A percentile compares a stretch with the other conserved stretches of the same genome.
Evolutionary conservation across 2,888 invertebrate species (phyloP).

Genomic region (Diogma glabrata): DNA sequence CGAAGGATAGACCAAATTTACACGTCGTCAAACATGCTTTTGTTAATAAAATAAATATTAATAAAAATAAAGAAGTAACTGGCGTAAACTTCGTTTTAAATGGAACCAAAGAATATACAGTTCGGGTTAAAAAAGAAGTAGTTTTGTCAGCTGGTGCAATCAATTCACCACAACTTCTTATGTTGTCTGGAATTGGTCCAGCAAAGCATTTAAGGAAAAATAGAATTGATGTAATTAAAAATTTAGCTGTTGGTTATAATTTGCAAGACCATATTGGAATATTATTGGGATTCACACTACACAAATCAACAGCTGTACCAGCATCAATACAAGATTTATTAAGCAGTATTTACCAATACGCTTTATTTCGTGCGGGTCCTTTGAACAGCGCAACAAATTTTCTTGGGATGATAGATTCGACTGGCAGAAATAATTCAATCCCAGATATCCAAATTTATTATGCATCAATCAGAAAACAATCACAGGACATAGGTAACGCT

Average conservation of each 20-base stretch:
- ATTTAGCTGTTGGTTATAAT: conserved; percentile 42
- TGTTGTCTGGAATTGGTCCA: conserved; percentile 76
- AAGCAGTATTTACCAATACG: conserved; percentile 28
- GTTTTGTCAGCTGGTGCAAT: conserved; percentile 82
- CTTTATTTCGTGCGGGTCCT: too few species aligned
- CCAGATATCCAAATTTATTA: conserved; percentile 43
- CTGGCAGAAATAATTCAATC: conserved; percentile 28
- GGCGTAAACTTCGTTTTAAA: conserved; percentile 37
- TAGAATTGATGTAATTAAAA: conserved; percentile 54
- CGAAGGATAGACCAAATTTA: conserved; percentile 32
- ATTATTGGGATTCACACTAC: neutral
- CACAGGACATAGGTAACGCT: conserved; percentile 23
- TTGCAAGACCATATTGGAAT: neutral
- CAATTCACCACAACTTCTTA: conserved; percentile 81
- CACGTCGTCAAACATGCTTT: conserved; percentile 39
- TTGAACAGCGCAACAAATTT: conserved; percentile 20
- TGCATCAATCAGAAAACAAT: conserved; percentile 26
- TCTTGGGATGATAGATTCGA: conserved; percentile 40
- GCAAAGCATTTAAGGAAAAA: conserved; percentile 50
- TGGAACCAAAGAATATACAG: conserved; percentile 47
- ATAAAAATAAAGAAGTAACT: conserved; percentile 30
- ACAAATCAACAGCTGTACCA: neutral
- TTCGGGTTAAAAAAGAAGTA: conserved; percentile 50
- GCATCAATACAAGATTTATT: neutral
- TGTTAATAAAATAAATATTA: conserved; percentile 41